Evolutionary conservation across 2,888 invertebrate species (phyloP).

Genomic region (Drosophila colorata): DNA sequence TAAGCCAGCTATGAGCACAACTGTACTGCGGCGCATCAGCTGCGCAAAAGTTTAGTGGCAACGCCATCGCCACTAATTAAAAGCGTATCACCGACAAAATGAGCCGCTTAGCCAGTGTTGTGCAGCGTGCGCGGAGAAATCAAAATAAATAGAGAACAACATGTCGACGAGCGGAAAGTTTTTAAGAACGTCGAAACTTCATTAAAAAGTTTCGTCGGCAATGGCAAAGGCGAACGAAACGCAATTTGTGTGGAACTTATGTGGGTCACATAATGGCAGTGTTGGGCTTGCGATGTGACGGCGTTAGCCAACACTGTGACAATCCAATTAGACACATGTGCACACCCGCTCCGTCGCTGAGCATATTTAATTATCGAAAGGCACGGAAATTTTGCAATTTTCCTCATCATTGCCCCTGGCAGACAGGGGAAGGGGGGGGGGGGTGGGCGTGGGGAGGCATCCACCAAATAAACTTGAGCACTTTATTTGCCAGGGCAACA

Average conservation of each 20-base stretch:
- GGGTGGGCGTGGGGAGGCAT: not conserved
- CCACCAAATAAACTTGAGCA: slow-evolving; percentile 57
- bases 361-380: slow-evolving; percentile 76
- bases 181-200: slow-evolving; percentile 76
- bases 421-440: not conserved
- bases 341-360: slow-evolving; percentile 11
- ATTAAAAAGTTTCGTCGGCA: slow-evolving; percentile 70
- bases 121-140: slow-evolving; percentile 51
- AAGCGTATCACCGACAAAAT: slow-evolving; percentile 74
- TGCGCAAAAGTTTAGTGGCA: slow-evolving; percentile 52
- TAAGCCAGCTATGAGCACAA: slow-evolving; percentile 36
- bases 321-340: slow-evolving; percentile 77
- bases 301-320: slow-evolving; percentile 73
- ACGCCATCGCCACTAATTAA: slow-evolving; percentile 72
- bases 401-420: slow-evolving; percentile 61
- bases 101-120: slow-evolving; percentile 63
- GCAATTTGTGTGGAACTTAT: slow-evolving; percentile 53
- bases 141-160: slow-evolving; percentile 74
- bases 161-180: slow-evolving; percentile 67
- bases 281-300: slow-evolving; percentile 32
- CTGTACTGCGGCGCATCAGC: slow-evolving; percentile 42
- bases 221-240: slow-evolving; percentile 5
- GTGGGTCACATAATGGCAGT: slow-evolving; percentile 53
- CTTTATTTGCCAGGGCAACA: slow-evolving; percentile 54
- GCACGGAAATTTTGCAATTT: slow-evolving; percentile 73